phyloP scores from a whole-genome alignment of 1,140 invertebrate genomes.

The Holcopasites calliopsidis region DNA sequence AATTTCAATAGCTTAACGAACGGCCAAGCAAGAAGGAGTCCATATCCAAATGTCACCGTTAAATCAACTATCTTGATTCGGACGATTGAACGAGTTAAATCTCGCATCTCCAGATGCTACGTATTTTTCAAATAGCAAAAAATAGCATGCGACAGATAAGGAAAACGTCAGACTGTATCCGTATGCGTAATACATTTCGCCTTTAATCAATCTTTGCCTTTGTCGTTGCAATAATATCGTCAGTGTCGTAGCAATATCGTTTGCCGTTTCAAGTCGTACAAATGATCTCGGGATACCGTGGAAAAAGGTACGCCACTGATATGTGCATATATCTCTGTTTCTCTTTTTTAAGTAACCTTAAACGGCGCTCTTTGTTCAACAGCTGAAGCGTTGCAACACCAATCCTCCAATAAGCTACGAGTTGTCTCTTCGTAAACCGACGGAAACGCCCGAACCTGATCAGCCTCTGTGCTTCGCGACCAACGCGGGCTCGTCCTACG shows the following conservation, averaged over 20 bases:
- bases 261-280: background rate
- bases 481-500: conserved; percentile 65
- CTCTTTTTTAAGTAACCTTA: background rate
- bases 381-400: conserved; percentile 24
- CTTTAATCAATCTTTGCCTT: no score
- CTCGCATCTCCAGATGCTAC: background rate
- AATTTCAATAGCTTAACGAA: no score
- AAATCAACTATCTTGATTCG: no score
- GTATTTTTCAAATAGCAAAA: background rate
- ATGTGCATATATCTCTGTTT: conserved; percentile 28
- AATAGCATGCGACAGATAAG: background rate
- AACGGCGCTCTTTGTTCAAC: background rate
- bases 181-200: no score
- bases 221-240: no score
- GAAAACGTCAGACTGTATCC: no score
- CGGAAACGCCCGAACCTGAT: conserved; percentile 54
- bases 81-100: background rate
- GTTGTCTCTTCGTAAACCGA: conserved; percentile 7
- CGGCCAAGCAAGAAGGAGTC: no score
- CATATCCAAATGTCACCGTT: no score
- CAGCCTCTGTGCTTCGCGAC: conserved; percentile 65
- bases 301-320: conserved; percentile 25
- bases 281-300: background rate
- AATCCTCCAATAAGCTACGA: conserved; percentile 18
- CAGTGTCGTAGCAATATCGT: no score